Percentiles rank a stretch among this genome's conserved stretches.
Conservation (phyloP, 2,888 invertebrate species). For the Adineta ricciae region DNA sequence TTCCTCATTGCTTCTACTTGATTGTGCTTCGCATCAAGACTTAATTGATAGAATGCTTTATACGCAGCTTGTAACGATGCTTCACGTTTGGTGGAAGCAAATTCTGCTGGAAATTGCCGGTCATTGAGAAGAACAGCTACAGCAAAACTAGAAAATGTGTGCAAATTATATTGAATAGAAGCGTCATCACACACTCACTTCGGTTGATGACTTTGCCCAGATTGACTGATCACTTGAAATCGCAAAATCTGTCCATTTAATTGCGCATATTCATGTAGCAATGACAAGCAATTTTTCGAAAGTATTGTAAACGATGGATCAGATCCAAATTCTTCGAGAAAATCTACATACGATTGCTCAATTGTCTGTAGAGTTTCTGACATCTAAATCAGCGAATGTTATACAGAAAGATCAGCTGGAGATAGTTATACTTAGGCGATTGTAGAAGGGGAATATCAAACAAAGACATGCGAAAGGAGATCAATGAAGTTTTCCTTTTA, state of each 20-base stretch:
- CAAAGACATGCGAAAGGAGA: no score
- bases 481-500: no score
- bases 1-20: not conserved
- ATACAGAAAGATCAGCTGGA: not conserved
- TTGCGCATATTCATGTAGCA: constrained; percentile 4
- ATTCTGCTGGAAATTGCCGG: not conserved
- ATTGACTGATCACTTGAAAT: not conserved
- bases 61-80: not conserved
- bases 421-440: no score
- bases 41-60: not conserved
- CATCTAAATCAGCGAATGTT: not conserved
- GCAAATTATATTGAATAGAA: not conserved
- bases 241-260: not conserved
- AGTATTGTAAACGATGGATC: not conserved
- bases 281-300: not conserved
- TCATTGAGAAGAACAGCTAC: not conserved
- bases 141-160: not conserved
- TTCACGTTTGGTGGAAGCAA: not conserved
- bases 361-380: no score
- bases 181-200: not conserved
- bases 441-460: no score
- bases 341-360: not conserved
- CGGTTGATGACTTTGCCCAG: not conserved
- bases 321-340: not conserved
- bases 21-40: not conserved